Base-by-base conservation (phyloP, 2,113 vertebrate species). In the Podarcis cretensis region DNA sequence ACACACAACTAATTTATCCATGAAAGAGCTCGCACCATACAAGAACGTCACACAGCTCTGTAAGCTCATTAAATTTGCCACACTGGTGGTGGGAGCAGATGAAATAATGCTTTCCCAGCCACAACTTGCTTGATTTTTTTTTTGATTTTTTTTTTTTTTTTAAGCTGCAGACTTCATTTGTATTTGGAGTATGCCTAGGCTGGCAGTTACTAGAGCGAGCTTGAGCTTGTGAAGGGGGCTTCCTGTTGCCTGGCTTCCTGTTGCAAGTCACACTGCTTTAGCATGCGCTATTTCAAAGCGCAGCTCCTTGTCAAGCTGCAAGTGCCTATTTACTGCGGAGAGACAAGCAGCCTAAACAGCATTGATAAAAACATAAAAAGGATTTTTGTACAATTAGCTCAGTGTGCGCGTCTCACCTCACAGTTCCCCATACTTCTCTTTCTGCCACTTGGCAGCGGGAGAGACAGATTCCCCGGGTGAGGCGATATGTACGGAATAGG, bases 341-440 rank as follows among this genome's bases (percentile, higher is more conserved):
- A 87, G 7, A 89, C 54, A 87, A 73, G 87, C 48, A 87, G 43
- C 73, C 81, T 37, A 82, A 91, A 73, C 65, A 1, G 0, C 21
- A 30, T 6, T 85, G 82, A 82, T 89, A 16, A 80, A 91, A 80
- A 66, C 77, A 27, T 79, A 71, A 2, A 83, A 92, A 48, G 65
- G 13, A 35, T 84, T 65, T 37, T 54, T 59, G 76, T 59, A 74
- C 63, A 90, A 83, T 78, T 48, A 92, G n/a, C 57, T 85, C 63
- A 68, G 66, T 54, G 78, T 23, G 54, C 59, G 4, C 6, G 14
- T 35, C 87, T 88, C 43, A 80, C 23, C 77, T 86, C 37, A 0
- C 0, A 25, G 78, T 89, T 86, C 27, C 25, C 37, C 4, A 0
- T 30, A 23, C 82, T 87, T 88, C 48, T n/a, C 4, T 32, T 57